Conservation (phyloP, 2,113 vertebrate species). For the Phoxinus phoxinus region DNA sequence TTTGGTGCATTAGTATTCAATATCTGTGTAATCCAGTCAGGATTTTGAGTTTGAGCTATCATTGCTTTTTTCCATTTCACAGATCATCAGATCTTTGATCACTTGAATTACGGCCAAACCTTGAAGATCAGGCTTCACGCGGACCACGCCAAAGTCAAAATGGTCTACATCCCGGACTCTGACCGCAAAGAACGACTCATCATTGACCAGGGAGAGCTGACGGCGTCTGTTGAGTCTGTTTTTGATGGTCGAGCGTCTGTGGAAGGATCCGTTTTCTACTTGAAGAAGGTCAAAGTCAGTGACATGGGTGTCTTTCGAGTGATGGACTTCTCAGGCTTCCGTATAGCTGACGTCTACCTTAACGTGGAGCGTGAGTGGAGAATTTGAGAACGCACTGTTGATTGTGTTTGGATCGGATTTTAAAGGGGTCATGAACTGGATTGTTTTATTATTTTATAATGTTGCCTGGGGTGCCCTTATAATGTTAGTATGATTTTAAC, state of each 20-base stretch:
- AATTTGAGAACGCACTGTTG: not conserved
- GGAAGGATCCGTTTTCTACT: slow-evolving; percentile 65
- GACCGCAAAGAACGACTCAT: slow-evolving; percentile 65
- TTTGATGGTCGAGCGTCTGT: slow-evolving; percentile 71
- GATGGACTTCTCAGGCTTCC: slow-evolving; percentile 70
- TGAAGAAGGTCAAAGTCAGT: slow-evolving; percentile 65
- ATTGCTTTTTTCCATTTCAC: not conserved
- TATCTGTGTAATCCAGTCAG: not conserved
- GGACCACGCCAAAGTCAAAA: slow-evolving; percentile 61
- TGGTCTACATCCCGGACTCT: slow-evolving; percentile 67
- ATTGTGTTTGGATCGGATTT: not conserved
- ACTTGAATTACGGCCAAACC: slow-evolving; percentile 58
- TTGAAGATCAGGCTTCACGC: slow-evolving; percentile 72
- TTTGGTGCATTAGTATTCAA: not conserved
- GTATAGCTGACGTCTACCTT: slow-evolving; percentile 70
- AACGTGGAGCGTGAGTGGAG: slow-evolving; percentile 68
- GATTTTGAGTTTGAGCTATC: too few species aligned
- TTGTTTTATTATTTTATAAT: too few species aligned
- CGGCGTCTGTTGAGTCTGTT: slow-evolving; percentile 60
- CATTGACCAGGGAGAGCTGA: slow-evolving; percentile 66
- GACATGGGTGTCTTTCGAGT: slow-evolving; percentile 71
- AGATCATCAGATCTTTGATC: slow-evolving; percentile 74
- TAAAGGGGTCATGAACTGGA: too few species aligned
- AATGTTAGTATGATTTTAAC: too few species aligned
- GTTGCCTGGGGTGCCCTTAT: too few species aligned